A percentile compares a stretch with the other conserved stretches of the same genome.
phyloP scores from a whole-genome alignment of 2,888 invertebrate species.

The Melanotus villosus region DNA sequence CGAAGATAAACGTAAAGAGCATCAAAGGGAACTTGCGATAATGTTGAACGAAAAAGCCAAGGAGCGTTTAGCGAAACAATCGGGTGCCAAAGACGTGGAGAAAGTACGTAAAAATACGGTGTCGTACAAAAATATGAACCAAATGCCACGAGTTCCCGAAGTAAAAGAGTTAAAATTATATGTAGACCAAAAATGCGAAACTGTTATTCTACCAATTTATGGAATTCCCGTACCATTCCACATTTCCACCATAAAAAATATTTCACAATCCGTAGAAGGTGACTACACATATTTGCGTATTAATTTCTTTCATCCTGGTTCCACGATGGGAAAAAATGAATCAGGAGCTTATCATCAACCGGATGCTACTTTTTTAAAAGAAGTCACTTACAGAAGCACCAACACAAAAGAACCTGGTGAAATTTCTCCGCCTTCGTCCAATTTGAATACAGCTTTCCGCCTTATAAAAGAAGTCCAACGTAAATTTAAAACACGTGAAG shows the following conservation, averaged over 20 bases:
- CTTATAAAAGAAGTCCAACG: slow-evolving; percentile 98
- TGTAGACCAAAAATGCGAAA: slow-evolving; percentile 98
- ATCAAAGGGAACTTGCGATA: slow-evolving; percentile 94
- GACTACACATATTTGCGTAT: slow-evolving; percentile 98
- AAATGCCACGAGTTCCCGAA: slow-evolving; percentile 95
- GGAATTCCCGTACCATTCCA: slow-evolving; percentile 98
- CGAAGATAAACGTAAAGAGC: slow-evolving; percentile 97
- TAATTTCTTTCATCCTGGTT: slow-evolving; percentile 99
- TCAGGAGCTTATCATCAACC: slow-evolving; percentile 93
- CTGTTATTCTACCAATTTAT: slow-evolving; percentile 97
- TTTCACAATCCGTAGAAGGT: slow-evolving; percentile 98
- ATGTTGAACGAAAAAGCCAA: slow-evolving; percentile 94
- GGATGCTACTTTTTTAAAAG: slow-evolving; percentile 97
- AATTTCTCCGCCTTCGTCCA: slow-evolving; percentile 92
- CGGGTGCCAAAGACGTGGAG: slow-evolving; percentile 87
- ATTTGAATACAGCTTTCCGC: slow-evolving; percentile 96
- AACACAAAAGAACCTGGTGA: slow-evolving; percentile 98
- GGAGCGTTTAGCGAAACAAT: slow-evolving; percentile 91
- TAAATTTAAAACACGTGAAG: slow-evolving; percentile 97
- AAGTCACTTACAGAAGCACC: slow-evolving; percentile 98
- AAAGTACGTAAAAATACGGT: slow-evolving; percentile 94
- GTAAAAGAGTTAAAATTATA: slow-evolving; percentile 94
- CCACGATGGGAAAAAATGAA: slow-evolving; percentile 95
- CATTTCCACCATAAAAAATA: slow-evolving; percentile 99
- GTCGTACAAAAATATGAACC: slow-evolving; percentile 92